A percentile compares a stretch with the other conserved stretches of the same genome.
phyloP scores from a whole-genome alignment of 30 jellyfish, hydroid and myxozoan genomes.

The Pseudorhiza aurosa region DNA sequence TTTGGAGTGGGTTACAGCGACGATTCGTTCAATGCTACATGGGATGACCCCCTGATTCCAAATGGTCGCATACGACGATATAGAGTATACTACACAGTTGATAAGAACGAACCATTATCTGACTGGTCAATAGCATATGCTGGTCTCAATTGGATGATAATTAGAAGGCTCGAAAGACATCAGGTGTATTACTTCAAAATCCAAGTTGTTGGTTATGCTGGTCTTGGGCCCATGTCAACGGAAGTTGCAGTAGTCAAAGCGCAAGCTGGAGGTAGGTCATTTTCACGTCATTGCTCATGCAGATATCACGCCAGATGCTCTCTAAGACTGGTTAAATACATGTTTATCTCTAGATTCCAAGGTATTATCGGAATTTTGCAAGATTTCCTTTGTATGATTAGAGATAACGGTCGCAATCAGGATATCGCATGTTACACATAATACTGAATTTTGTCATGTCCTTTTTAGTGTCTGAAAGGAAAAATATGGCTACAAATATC shows the following conservation, averaged over 20 bases:
- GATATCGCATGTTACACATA: no score
- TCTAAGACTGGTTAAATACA: no score
- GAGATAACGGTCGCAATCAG: no score
- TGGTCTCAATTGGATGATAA: conserved; percentile 37
- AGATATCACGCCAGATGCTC: no score
- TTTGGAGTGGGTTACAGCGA: conserved; percentile 72
- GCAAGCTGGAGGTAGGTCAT: conserved; percentile 70
- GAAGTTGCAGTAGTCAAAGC: conserved; percentile 64
- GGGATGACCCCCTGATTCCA: conserved; percentile 62
- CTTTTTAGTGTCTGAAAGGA: no score
- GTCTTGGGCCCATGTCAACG: conserved; percentile 87
- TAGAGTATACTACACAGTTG: conserved; percentile 62
- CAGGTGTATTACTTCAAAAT: conserved; percentile 75
- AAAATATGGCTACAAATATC: no score
- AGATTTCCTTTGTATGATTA: no score
- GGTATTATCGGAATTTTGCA: no score
- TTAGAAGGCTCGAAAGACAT: conserved; percentile 34
- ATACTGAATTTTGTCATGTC: no score
- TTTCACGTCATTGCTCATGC: no score
- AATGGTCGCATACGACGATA: conserved; percentile 70
- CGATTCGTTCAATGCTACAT: conserved; percentile 56
- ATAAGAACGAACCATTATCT: conserved; percentile 36
- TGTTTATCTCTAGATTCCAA: no score
- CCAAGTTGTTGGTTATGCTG: conserved; percentile 72
- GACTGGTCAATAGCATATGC: conserved; percentile 65